Base-by-base conservation (phyloP, 2,113 vertebrate genomes). In the Propithecus coquereli region DNA sequence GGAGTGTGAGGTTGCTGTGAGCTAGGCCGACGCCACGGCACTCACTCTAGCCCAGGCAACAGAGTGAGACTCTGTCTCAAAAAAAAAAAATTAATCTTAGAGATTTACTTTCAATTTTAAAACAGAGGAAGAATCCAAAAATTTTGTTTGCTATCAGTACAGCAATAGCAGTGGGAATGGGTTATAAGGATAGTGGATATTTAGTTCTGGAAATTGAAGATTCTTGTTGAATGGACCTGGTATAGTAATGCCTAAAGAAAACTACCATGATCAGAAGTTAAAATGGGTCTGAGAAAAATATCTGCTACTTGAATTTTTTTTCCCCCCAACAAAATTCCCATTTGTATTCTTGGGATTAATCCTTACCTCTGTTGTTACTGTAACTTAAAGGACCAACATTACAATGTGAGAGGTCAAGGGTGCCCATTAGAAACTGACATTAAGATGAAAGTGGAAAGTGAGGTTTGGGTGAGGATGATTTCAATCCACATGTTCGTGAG, bases 151-250 rank as follows among this genome's bases (percentile, higher is more conserved):
- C 11, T 71, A 52, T n/a, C 6, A 80, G 0, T 92, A 40, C 11
- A 86, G 30, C 88, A 86, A 79, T 0, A 90, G 12, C 54, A 52
- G 17, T 71, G 40, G 13, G n/a, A 88, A 25, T 74, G 10, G 27
- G n/a, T 59, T 68, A 66, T 81, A 73, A 89, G 2, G 9, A 61
- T 77, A 83, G 82, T 65, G 30, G 27, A 23, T 82, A 86, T 81
- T 86, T 81, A 50, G 57, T 71, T 92, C 40, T 92, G 76, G 74
- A 96, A 89, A 76, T 89, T 11, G 86, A 96, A 95, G 14, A n/a
- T 80, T 81, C 12, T 1, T 57, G 13, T 45, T 73, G 23, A 90
- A 23, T 45, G 16, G 18, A 90, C n/a, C 14, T 79, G 54, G n/a
- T 68, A 0, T 45, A 30, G 27, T 40, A 40, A n/a, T 57, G 8